phyloP scores from a whole-genome alignment of 2,797 vertebrate species.

The Epinephelus malabaricus region DNA sequence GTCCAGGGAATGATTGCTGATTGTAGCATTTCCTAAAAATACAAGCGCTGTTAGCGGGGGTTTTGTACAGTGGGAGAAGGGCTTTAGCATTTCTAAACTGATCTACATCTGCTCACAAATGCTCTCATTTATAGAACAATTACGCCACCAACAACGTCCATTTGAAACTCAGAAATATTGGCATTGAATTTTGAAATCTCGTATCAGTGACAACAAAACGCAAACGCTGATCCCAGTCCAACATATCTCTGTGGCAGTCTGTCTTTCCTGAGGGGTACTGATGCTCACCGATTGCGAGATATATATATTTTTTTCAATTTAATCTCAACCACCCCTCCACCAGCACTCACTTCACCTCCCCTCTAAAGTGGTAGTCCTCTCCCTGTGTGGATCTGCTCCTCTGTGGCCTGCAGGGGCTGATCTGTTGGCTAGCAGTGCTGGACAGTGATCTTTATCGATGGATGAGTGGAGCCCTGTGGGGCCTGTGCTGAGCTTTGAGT shows the following conservation, averaged over 20 bases:
- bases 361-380: constrained; percentile 51
- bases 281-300: constrained; percentile 47
- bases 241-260: constrained; percentile 65
- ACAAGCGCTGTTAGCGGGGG: no score
- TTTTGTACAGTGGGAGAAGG: no score
- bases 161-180: constrained; percentile 33
- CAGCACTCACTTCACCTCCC: constrained; percentile 18
- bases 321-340: constrained; percentile 52
- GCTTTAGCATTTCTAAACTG: background rate
- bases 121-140: constrained; percentile 9
- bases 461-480: constrained; percentile 63
- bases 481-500: constrained; percentile 37
- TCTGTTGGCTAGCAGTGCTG: constrained; percentile 63
- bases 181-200: constrained; percentile 34
- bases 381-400: constrained; percentile 41
- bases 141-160: constrained; percentile 1
- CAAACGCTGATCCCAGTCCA: constrained; percentile 69
- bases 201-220: constrained; percentile 39
- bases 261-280: constrained; percentile 55
- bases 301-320: constrained; percentile 21
- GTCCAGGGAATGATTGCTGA: no score
- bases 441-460: constrained; percentile 77
- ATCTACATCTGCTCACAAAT: background rate
- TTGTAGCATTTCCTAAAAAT: no score
- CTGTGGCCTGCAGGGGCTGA: constrained; percentile 45